These are phyloP conservation scores for Chaetodon trifascialis DNA, from an alignment of 2,113 vertebrate genomes.

Conservation along the genomic window DNA sequence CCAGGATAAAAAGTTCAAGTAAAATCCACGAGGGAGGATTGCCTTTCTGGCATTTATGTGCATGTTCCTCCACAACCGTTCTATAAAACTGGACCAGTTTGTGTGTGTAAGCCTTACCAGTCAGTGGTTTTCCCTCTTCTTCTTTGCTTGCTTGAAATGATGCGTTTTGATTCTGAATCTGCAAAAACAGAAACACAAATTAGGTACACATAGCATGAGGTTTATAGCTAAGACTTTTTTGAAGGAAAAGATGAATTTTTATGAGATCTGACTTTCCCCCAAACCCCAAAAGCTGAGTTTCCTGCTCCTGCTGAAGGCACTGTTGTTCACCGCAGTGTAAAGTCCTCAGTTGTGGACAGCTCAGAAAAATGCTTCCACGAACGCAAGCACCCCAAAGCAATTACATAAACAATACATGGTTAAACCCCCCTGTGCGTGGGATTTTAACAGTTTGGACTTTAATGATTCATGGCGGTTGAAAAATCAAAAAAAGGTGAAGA, in stretches of 20 bases:
- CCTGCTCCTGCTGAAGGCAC: not conserved
- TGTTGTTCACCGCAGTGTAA: not conserved
- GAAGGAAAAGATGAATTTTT: not conserved
- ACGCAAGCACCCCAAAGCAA: not conserved
- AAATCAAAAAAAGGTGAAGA: not conserved
- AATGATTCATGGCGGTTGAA: not conserved
- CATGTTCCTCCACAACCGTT: not conserved
- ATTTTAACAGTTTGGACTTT: not conserved
- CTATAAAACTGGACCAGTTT: not conserved
- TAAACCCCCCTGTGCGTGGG: not conserved
- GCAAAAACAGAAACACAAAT: constrained; percentile 25
- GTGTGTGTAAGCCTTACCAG: constrained; percentile 50
- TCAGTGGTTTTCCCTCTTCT: constrained; percentile 30
- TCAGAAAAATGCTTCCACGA: not conserved
- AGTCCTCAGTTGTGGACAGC: not conserved
- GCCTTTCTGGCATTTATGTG: not conserved
- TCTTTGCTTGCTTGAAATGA: constrained; percentile 36
- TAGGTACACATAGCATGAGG: not conserved
- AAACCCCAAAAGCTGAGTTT: not conserved
- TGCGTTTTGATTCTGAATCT: constrained; percentile 39
- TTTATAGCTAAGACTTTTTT: not conserved
- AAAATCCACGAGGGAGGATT: not conserved
- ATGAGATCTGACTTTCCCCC: not conserved
- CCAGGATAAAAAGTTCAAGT: not conserved
- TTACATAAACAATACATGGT: not conserved